Evolutionary conservation across 2,888 invertebrate genomes (phyloP), one percentile per base, ranked within the genome.

Genomic region (Polydrusus pterygomalis): DNA sequence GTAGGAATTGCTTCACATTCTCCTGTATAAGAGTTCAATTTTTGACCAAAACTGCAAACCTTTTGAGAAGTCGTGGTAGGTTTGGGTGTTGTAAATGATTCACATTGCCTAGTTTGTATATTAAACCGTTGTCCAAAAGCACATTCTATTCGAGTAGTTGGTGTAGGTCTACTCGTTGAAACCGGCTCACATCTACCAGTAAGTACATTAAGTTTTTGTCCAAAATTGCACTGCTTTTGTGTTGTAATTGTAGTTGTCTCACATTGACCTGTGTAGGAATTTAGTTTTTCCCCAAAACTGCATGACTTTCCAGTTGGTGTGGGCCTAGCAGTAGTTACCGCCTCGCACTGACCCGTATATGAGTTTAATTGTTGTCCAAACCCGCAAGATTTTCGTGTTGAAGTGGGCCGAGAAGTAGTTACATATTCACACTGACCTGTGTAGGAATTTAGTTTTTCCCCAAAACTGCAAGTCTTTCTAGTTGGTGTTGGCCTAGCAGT

Each of bases 61-160:
- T 49, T 65, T 25, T 15, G 45, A 25, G 25, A 5, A 20, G 62
- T 49, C 17, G 49, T 0, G 15, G 25, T 25, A 25, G 25, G 25
- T 25, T 25, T 25, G 5, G 25, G 25, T 5, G 18, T 49, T 0
- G 68, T 58, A 17, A n/a, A 8, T 17, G 72, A 72, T 20, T 70
- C 70, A 49, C 70, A 70, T 18, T 34, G 63, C 5, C 45, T 45
- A 38, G 5, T 71, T n/a, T 30, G 8, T 3, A 17, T 18, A 62
- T 62, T 62, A 13, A 17, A 13, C 40, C 9, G 10, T 71, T 76
- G 75, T n/a, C 79, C 87, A 86, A 79, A 88, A 86, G 78, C 87
- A 87, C 62, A 88, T 17, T 62, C 8, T 8, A 2, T 11, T 62
- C 11, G 40, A 38, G 49, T 25, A 43, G 70, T 54, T 18, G 56